These are phyloP conservation scores for Sialis lutaria DNA, from an alignment of 2,888 invertebrate species.

Conservation along the genomic window DNA sequence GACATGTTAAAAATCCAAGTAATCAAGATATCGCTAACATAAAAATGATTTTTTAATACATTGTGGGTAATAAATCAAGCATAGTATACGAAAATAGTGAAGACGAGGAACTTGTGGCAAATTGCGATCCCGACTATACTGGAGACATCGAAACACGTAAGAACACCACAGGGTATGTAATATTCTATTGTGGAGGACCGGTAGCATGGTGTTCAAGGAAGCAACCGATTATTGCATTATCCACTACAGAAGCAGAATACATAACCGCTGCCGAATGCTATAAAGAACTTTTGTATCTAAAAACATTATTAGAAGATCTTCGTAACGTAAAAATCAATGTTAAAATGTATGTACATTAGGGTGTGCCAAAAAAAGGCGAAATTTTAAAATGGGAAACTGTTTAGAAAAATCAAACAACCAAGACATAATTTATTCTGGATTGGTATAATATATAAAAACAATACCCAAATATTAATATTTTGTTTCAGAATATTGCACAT, in stretches of 20 bases:
- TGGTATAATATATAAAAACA: no score
- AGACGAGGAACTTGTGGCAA: not conserved
- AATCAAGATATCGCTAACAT: not conserved
- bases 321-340: not conserved
- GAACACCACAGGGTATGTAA: slow-evolving; percentile 6
- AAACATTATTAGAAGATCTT: slow-evolving; percentile 8
- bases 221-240: slow-evolving; percentile 10
- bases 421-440: no score
- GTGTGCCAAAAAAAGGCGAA: no score
- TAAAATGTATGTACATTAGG: not conserved
- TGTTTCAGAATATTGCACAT: no score
- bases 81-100: not conserved
- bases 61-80: not conserved
- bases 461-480: no score
- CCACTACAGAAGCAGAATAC: slow-evolving; percentile 12
- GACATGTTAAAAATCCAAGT: not conserved
- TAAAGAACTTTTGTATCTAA: slow-evolving; percentile 9
- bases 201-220: slow-evolving; percentile 9
- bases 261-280: slow-evolving; percentile 11
- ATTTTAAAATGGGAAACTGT: no score
- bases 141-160: slow-evolving; percentile 6
- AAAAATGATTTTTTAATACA: not conserved
- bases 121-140: not conserved
- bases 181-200: slow-evolving; percentile 6
- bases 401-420: no score